Evolutionary conservation across 2,888 invertebrate species (phyloP).

Genomic region (Epinotia brunnichana): DNA sequence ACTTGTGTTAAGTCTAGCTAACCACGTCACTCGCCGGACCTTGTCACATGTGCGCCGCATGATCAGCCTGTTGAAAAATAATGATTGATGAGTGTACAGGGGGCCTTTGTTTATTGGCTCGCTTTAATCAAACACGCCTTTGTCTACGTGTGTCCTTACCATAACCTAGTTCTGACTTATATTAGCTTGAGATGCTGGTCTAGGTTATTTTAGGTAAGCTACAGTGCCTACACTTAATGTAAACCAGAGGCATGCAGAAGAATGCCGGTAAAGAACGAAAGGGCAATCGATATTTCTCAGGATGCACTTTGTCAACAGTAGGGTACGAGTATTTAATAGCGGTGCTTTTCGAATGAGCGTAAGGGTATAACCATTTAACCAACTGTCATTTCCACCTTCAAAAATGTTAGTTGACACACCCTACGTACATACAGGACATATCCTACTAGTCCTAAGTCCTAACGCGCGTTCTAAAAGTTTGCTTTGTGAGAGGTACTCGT

Average conservation of each 20-base stretch:
- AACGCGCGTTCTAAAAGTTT: too few relatives aligned
- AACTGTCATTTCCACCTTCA: too few relatives aligned
- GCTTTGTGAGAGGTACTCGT: too few relatives aligned
- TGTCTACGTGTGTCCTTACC: conserved; percentile 39
- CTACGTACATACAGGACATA: too few relatives aligned
- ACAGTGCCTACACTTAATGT: background rate
- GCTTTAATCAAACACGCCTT: conserved; percentile 34
- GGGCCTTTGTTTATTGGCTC: conserved; percentile 33
- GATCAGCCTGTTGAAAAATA: conserved; percentile 27
- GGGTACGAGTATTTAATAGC: too few relatives aligned
- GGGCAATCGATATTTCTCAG: too few relatives aligned
- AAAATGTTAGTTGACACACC: too few relatives aligned
- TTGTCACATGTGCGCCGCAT: conserved; percentile 25
- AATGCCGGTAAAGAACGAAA: too few relatives aligned
- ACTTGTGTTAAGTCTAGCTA: background rate
- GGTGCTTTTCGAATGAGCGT: too few relatives aligned
- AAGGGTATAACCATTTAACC: too few relatives aligned
- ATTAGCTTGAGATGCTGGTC: background rate
- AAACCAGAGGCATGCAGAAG: background rate
- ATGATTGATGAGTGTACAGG: conserved; percentile 29
- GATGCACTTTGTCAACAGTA: too few relatives aligned
- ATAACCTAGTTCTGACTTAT: conserved; percentile 27
- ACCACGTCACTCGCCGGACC: background rate
- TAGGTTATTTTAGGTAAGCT: background rate
- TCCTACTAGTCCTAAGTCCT: too few relatives aligned